Evolutionary conservation across 2,797 vertebrate genomes (phyloP).

Genomic region (Monodelphis domestica): DNA sequence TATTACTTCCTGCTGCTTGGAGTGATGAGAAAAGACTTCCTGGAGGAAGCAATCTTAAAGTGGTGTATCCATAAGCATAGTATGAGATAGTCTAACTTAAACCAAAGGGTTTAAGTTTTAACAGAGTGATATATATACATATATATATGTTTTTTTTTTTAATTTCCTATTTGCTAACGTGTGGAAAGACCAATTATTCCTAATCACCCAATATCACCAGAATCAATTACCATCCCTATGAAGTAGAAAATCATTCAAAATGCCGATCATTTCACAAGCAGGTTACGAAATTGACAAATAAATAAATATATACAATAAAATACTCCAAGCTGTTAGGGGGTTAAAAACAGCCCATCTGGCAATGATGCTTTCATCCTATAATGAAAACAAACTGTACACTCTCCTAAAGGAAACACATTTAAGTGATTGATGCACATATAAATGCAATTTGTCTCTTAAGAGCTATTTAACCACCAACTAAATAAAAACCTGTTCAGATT

Average conservation of each 20-base stretch:
- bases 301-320: not conserved
- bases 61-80: not conserved
- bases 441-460: not conserved
- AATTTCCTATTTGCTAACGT: not conserved
- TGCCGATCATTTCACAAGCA: not conserved
- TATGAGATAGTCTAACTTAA: not conserved
- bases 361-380: not conserved
- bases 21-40: not conserved
- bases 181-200: not conserved
- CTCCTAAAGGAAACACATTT: not conserved
- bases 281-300: not conserved
- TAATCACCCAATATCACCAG: not conserved
- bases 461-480: not conserved
- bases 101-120: not conserved
- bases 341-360: not conserved
- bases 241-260: not conserved
- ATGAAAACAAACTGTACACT: not conserved
- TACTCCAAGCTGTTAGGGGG: not conserved
- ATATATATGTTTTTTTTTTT: not conserved
- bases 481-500: not conserved
- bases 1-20: not conserved
- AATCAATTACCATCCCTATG: not conserved
- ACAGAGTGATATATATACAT: not conserved
- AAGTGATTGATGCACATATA: not conserved
- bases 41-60: not conserved